Conservation (phyloP, 2,797 vertebrate genomes). For the Channallabes apus region DNA sequence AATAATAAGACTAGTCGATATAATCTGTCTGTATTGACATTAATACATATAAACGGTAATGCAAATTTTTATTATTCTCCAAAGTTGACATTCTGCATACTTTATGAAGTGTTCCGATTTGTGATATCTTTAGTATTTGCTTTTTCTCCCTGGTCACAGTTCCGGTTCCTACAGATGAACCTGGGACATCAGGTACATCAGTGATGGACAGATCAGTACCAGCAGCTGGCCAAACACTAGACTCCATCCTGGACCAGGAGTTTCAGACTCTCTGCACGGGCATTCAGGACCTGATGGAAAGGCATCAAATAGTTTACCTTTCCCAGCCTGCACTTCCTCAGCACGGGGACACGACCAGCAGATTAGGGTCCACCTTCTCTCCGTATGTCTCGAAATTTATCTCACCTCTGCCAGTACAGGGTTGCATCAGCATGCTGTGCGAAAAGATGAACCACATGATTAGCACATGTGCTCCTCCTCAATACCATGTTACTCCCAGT, state of each 20-base stretch:
- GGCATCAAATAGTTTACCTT: slow-evolving; percentile 81
- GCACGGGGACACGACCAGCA: slow-evolving; percentile 67
- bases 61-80: background rate
- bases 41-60: background rate
- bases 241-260: slow-evolving; percentile 86
- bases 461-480: slow-evolving; percentile 62
- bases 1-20: background rate
- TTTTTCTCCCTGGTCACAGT: slow-evolving; percentile 25
- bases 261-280: slow-evolving; percentile 83
- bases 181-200: slow-evolving; percentile 51
- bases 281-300: slow-evolving; percentile 85
- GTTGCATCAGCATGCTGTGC: slow-evolving; percentile 82
- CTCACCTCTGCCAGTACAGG: slow-evolving; percentile 78
- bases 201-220: slow-evolving; percentile 57
- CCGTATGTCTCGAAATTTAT: slow-evolving; percentile 79
- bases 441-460: slow-evolving; percentile 84
- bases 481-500: background rate
- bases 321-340: slow-evolving; percentile 72
- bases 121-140: background rate
- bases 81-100: background rate
- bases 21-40: background rate
- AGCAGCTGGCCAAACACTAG: slow-evolving; percentile 70
- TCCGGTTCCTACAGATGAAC: slow-evolving; percentile 31
- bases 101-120: background rate
- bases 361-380: slow-evolving; percentile 78